Evolutionary conservation across 1,140 invertebrate genomes (phyloP).

Genomic region (Euglossa dilemma): DNA sequence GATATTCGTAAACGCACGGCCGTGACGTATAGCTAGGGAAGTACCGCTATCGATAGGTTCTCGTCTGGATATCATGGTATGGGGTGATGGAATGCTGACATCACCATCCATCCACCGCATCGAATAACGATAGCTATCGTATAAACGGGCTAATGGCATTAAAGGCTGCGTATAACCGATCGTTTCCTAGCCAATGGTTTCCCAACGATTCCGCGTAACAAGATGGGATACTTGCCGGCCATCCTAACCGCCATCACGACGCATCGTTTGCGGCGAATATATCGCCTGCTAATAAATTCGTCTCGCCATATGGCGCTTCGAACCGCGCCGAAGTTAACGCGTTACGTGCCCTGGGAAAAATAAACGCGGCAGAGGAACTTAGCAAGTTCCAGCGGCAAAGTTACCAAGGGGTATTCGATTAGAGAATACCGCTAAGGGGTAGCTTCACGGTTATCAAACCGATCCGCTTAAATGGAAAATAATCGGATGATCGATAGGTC

Average conservation of each 20-base stretch:
- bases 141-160: constrained; percentile 64
- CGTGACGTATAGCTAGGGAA: constrained; percentile 25
- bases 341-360: not conserved
- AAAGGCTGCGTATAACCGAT: constrained; percentile 54
- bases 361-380: too few species aligned
- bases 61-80: constrained; percentile 29
- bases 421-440: too few species aligned
- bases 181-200: constrained; percentile 40
- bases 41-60: constrained; percentile 28
- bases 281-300: constrained; percentile 45
- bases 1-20: constrained; percentile 23
- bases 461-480: too few species aligned
- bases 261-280: constrained; percentile 22
- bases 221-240: constrained; percentile 9
- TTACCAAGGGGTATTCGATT: too few species aligned
- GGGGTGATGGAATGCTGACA: constrained; percentile 66
- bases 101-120: constrained; percentile 65
- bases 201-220: constrained; percentile 18
- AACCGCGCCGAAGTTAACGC: not conserved
- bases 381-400: too few species aligned
- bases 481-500: too few species aligned
- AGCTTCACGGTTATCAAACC: too few species aligned
- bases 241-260: not conserved
- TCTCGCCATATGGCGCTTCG: not conserved
- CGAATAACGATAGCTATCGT: constrained; percentile 62